Evolutionary conservation across 2,888 invertebrate genomes (phyloP), one percentile per base, ranked within the genome.

Genomic region (Thymelicus lineola): DNA sequence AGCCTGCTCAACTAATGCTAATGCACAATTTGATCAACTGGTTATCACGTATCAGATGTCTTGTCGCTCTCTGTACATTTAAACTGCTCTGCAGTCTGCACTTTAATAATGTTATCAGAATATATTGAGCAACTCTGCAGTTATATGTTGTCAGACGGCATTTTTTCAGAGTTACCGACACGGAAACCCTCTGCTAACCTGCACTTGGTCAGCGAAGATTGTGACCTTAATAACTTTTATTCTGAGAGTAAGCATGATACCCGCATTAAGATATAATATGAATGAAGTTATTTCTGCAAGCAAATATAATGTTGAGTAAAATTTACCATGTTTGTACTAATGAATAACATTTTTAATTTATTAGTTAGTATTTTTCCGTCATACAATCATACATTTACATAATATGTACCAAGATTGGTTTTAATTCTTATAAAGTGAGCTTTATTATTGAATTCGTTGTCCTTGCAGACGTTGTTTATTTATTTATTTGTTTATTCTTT

Each of bases 1-100:
- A 61, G 60, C 35, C 9, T 70, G 66, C 57, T 61, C 64, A 48
- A 72, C 60, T 68, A 66, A 45, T 48, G 66, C 63, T 66, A 36
- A 20, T 59, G 66, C 66, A 59, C 20, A 6, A 48, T 48, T 48
- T 7, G 4, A 15, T 48, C 15, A 38, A 38, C 38, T 48, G 9
- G 15, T 15, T 15, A 48, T 48, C 15, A 48, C 5, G 6, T n/a
- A 15, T 48, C 9, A 48, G 46, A 48, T 15, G 2, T 15, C 15
- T 9, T 38, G 38, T 9, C 38, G 38, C 9, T 38, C 6, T 15
- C 9, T 48, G n/a, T 15, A 7, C 6, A n/a, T 48, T 48, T 12
- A 45, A 45, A 9, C 45, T 14, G 28, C 28, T 28, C 1, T 28
- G 3, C 28, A 28, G 4, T 28, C 1, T 28, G 3, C 28, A 28